phyloP scores from a whole-genome alignment of 2,888 invertebrate species.

The Epsilonema sp. region DNA sequence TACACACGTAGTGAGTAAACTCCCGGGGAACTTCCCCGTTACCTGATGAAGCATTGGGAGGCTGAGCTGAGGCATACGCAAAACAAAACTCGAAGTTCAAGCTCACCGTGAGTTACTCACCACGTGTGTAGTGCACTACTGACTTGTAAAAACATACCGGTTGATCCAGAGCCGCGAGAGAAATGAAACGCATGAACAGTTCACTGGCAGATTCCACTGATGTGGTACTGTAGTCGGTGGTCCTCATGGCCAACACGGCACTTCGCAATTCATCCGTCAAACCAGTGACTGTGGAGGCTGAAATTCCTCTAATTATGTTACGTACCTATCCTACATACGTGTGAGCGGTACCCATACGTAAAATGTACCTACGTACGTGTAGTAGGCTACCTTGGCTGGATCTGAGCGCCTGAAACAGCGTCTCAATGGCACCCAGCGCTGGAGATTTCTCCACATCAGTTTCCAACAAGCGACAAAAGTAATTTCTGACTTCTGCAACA shows the following conservation, averaged over 20 bases:
- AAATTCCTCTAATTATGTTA: neutral
- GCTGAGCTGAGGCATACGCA: too few species aligned
- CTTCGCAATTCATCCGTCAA: slow-evolving; percentile 28
- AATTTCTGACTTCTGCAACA: neutral
- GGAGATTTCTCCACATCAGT: slow-evolving; percentile 27
- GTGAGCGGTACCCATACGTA: too few species aligned
- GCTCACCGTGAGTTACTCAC: too few species aligned
- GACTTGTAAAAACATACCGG: slow-evolving; percentile 16
- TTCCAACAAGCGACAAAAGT: slow-evolving; percentile 10
- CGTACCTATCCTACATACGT: too few species aligned
- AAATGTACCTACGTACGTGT: too few species aligned
- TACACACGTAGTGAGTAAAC: too few species aligned
- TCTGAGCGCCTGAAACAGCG: slow-evolving; percentile 28
- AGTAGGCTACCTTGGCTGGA: slow-evolving; percentile 27
- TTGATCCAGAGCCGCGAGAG: slow-evolving; percentile 32
- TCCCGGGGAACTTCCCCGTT: too few species aligned
- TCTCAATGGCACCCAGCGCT: slow-evolving; percentile 34
- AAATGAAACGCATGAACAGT: slow-evolving; percentile 33
- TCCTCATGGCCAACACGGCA: slow-evolving; percentile 26
- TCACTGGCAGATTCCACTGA: slow-evolving; percentile 35
- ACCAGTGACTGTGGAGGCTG: slow-evolving; percentile 30
- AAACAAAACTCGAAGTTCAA: too few species aligned
- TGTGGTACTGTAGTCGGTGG: slow-evolving; percentile 31
- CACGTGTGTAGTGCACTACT: too few species aligned
- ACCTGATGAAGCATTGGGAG: too few species aligned